A percentile compares a stretch with the other conserved stretches of the same genome.
These are phyloP conservation scores for Caenorhabditis sp. DNA, from an alignment of 2,888 invertebrate species.

Conservation along the genomic window DNA sequence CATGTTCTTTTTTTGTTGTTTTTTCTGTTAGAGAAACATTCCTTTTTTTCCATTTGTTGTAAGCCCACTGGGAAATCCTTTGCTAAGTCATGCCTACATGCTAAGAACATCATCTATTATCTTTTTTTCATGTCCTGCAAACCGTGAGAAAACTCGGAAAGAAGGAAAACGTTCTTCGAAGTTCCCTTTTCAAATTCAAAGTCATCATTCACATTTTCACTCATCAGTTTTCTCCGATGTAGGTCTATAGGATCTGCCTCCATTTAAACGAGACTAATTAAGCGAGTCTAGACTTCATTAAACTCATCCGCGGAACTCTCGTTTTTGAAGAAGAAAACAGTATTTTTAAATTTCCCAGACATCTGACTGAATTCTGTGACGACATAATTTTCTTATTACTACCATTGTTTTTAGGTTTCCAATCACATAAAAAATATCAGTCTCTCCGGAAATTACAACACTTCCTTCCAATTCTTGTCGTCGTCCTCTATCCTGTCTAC, in stretches of 20 bases:
- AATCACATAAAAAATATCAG: background rate
- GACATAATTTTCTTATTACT: background rate
- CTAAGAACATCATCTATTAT: background rate
- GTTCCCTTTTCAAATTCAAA: too few species aligned
- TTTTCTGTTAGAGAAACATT: background rate
- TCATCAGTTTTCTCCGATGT: too few species aligned
- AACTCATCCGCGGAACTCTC: too few species aligned
- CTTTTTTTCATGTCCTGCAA: background rate
- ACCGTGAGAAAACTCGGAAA: background rate
- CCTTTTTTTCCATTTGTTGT: background rate
- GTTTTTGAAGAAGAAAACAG: background rate
- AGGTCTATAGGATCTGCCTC: too few species aligned
- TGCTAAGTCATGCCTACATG: background rate
- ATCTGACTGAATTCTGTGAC: too few species aligned
- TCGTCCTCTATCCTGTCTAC: constrained; percentile 20
- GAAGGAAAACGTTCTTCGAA: too few species aligned
- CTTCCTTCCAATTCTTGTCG: background rate
- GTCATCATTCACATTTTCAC: too few species aligned
- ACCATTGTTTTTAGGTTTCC: background rate
- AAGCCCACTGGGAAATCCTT: background rate
- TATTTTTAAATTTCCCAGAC: too few species aligned
- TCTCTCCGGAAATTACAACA: constrained; percentile 34
- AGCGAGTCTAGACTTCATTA: background rate
- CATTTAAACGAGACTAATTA: constrained; percentile 10
- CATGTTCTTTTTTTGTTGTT: constrained; percentile 15